phyloP scores from a whole-genome alignment of 2,113 vertebrate genomes.

The Apodemus speciosus region DNA sequence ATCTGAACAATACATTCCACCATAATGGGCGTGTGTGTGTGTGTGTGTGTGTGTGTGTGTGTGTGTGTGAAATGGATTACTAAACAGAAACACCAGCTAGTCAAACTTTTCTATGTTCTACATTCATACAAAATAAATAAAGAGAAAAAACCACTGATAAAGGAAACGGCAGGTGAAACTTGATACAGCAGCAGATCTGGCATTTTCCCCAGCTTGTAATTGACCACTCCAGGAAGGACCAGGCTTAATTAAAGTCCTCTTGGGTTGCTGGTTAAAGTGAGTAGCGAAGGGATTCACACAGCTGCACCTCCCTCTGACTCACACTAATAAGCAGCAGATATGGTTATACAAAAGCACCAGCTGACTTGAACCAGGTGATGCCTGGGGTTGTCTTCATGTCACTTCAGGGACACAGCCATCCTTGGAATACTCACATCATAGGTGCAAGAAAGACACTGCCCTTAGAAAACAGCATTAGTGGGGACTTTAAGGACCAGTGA shows the following conservation, averaged over 20 bases:
- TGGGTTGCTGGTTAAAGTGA: not conserved
- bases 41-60: not conserved
- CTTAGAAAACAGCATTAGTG: not conserved
- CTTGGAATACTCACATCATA: not conserved
- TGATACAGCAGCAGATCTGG: not conserved
- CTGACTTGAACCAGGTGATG: not conserved
- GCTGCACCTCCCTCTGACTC: not conserved
- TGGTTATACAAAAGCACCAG: not conserved
- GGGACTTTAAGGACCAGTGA: not conserved
- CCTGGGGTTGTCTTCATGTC: not conserved
- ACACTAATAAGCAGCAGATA: not conserved
- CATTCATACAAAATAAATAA: conserved; percentile 20
- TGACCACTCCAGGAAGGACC: not conserved
- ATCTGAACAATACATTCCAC: not conserved
- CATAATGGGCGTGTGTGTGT: not conserved
- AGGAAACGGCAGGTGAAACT: conserved; percentile 5
- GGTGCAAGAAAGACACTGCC: not conserved
- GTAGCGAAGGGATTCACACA: not conserved
- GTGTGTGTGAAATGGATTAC: not conserved
- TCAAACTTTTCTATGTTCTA: conserved; percentile 42
- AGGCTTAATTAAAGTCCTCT: not conserved
- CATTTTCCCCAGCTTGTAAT: not conserved
- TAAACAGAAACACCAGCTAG: conserved; percentile 54
- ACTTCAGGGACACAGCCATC: not conserved
- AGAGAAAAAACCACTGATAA: not conserved